Conservation (phyloP, 2,797 vertebrate species). For the Thamnophis elegans region DNA sequence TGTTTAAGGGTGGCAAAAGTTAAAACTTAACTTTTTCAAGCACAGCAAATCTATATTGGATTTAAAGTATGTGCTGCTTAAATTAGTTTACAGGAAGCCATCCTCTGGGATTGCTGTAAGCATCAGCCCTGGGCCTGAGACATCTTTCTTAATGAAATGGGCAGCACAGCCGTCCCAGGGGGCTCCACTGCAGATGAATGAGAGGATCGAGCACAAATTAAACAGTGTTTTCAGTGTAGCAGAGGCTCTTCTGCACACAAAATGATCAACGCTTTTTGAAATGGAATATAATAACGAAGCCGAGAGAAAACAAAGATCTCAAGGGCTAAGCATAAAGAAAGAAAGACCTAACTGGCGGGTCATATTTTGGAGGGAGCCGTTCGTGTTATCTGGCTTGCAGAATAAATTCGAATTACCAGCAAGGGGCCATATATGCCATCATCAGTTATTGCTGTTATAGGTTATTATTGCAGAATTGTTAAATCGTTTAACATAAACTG, state of each 20-base stretch:
- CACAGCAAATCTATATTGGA: background rate
- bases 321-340: background rate
- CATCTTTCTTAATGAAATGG: constrained; percentile 14
- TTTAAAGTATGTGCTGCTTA: background rate
- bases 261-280: background rate
- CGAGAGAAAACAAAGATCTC: background rate
- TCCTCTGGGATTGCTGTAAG: background rate
- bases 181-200: background rate
- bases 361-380: background rate
- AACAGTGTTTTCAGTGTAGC: background rate
- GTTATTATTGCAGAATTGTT: background rate
- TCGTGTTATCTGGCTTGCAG: background rate
- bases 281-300: background rate
- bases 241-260: background rate
- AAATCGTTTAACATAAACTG: background rate
- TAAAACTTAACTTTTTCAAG: background rate
- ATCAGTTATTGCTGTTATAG: background rate
- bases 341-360: background rate
- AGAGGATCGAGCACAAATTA: background rate
- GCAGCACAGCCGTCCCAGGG: background rate
- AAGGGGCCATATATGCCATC: background rate
- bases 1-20: background rate
- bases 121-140: background rate
- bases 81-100: background rate
- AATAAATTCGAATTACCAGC: background rate